These are phyloP conservation scores for Netelia fuscicornis DNA, from an alignment of 2,888 invertebrate genomes.

Conservation along the genomic window DNA sequence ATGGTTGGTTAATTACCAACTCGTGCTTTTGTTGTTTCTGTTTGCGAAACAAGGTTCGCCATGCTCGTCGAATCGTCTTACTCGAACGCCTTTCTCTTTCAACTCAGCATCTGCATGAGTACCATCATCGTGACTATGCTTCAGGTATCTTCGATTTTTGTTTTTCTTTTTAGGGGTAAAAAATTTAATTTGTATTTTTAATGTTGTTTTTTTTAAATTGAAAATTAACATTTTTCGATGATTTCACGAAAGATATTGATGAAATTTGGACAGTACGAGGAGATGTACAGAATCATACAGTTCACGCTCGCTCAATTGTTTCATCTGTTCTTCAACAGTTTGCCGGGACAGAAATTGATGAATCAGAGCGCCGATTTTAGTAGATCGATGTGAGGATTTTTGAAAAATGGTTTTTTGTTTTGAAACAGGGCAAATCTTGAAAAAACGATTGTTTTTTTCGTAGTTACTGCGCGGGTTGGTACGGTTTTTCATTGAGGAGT, in stretches of 20 bases:
- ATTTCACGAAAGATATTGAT: slow-evolving; percentile 19
- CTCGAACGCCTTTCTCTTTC: slow-evolving; percentile 19
- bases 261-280: slow-evolving; percentile 42
- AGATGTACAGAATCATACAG: slow-evolving; percentile 36
- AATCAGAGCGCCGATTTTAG: slow-evolving; percentile 25
- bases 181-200: background rate
- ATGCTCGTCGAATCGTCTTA: slow-evolving; percentile 30
- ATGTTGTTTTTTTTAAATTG: too few species aligned
- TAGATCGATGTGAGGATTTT: slow-evolving; percentile 36
- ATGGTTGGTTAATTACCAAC: background rate
- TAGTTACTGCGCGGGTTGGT: slow-evolving; percentile 49
- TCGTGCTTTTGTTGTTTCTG: background rate
- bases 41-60: slow-evolving; percentile 19
- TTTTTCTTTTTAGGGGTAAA: background rate
- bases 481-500: slow-evolving; percentile 37
- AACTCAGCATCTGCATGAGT: background rate
- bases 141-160: slow-evolving; percentile 22
- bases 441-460: background rate
- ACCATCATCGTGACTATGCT: slow-evolving; percentile 22
- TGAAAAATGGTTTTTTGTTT: background rate
- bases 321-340: slow-evolving; percentile 44
- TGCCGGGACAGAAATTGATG: slow-evolving; percentile 39
- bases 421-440: background rate
- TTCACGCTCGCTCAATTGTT: slow-evolving; percentile 24
- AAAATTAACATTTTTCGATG: background rate